Conservation (phyloP, 2,888 invertebrate species). For the Willowsia nigromaculata region DNA sequence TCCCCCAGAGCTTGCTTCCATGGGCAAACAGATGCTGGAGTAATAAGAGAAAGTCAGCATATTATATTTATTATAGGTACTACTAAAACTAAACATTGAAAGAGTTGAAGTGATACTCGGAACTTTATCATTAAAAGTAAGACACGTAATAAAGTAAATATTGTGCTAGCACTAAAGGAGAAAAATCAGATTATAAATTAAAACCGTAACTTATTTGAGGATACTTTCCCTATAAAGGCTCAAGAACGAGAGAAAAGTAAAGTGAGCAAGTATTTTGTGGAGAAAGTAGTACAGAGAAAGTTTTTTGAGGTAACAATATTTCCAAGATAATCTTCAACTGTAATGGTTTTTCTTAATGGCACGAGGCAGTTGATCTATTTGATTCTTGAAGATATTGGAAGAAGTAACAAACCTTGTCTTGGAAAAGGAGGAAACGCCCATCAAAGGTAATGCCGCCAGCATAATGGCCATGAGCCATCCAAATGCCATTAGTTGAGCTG, state of each 20-base stretch:
- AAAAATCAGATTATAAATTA: constrained; percentile 24
- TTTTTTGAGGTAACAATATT: too few relatives aligned
- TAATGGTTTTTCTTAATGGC: not conserved
- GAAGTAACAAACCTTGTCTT: constrained; percentile 85
- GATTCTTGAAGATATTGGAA: not conserved
- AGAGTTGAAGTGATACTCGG: not conserved
- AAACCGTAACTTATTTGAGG: not conserved
- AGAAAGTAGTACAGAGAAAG: not conserved
- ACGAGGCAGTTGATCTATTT: not conserved
- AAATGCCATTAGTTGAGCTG: constrained; percentile 87
- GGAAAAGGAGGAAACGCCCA: constrained; percentile 92
- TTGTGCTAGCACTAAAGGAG: not conserved
- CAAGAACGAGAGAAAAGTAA: not conserved
- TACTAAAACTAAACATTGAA: not conserved
- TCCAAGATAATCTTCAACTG: not conserved
- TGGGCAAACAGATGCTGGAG: constrained; percentile 91
- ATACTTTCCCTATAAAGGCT: not conserved
- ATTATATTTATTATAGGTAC: not conserved
- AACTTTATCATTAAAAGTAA: constrained; percentile 24
- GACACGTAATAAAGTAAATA: not conserved
- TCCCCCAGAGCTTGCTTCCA: constrained; percentile 86
- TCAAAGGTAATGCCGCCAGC: constrained; percentile 89
- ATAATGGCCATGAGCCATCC: constrained; percentile 90
- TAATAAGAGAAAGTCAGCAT: not conserved
- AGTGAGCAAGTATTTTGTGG: not conserved